Percentiles rank a stretch among this genome's conserved stretches.
Evolutionary conservation across 2,797 vertebrate genomes (phyloP).

Genomic region (Parauchenoglanis punctatus): DNA sequence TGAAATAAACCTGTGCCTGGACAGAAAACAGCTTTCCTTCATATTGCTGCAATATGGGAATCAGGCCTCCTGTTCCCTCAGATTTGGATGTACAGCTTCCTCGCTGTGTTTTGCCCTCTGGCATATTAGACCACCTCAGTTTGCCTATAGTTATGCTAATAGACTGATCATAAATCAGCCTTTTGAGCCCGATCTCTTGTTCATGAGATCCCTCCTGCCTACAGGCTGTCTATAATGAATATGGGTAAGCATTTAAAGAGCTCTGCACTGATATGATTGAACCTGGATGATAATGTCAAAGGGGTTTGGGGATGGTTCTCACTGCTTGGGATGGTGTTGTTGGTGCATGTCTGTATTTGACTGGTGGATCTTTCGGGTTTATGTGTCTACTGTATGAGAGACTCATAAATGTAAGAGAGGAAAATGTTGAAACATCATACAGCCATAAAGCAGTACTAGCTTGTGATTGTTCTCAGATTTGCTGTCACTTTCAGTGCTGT

Average conservation of each 20-base stretch:
- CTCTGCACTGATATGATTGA: background rate
- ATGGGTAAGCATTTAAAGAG: background rate
- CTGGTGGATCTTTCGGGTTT: background rate
- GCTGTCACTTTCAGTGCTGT: slow-evolving; percentile 14
- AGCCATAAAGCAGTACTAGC: background rate
- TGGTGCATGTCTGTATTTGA: background rate
- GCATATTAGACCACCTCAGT: slow-evolving; percentile 61
- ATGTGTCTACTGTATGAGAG: background rate
- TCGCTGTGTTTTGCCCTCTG: slow-evolving; percentile 57
- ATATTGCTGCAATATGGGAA: slow-evolving; percentile 83
- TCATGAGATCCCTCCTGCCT: slow-evolving; percentile 30
- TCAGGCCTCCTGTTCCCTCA: slow-evolving; percentile 73
- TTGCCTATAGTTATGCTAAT: slow-evolving; percentile 62
- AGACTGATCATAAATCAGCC: slow-evolving; percentile 48
- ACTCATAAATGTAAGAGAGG: background rate
- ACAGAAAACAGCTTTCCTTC: slow-evolving; percentile 82
- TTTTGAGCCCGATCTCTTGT: slow-evolving; percentile 29
- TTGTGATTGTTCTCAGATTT: background rate
- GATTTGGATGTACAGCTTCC: slow-evolving; percentile 60
- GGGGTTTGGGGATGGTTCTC: too few species aligned
- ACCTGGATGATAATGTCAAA: background rate
- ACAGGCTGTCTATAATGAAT: slow-evolving; percentile 26
- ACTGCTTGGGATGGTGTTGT: background rate
- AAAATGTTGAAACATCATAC: background rate
- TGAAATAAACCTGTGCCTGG: slow-evolving; percentile 77